These are phyloP conservation scores for Setipinna tenuifilis DNA, from an alignment of 2,797 vertebrate genomes.

Conservation along the genomic window DNA sequence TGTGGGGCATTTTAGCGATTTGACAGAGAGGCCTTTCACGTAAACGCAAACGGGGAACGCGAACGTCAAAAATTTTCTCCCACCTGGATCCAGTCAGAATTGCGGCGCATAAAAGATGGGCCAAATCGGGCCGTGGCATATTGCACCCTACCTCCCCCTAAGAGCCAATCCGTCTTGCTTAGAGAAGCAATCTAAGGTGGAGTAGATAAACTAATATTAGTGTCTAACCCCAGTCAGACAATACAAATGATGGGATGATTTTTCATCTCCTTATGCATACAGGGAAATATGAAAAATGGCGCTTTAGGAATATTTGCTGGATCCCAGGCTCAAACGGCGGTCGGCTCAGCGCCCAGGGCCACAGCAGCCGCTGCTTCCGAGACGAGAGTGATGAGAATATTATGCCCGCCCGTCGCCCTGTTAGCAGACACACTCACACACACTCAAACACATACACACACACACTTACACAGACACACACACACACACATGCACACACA, in stretches of 20 bases:
- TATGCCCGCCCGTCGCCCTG: slow-evolving; percentile 92
- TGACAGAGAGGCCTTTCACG: slow-evolving; percentile 65
- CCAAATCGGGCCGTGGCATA: slow-evolving; percentile 93
- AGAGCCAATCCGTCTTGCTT: slow-evolving; percentile 96
- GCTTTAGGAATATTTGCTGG: slow-evolving; percentile 94
- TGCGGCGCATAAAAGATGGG: slow-evolving; percentile 90
- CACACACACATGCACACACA: slow-evolving; percentile 25
- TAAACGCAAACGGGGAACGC: slow-evolving; percentile 62
- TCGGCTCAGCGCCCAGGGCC: slow-evolving; percentile 93
- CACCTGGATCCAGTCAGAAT: slow-evolving; percentile 81
- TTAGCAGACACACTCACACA: slow-evolving; percentile 64
- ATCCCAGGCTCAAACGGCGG: slow-evolving; percentile 89
- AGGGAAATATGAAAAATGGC: slow-evolving; percentile 98
- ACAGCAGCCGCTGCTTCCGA: slow-evolving; percentile 83
- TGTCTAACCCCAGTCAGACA: slow-evolving; percentile 99
- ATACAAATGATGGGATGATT: slow-evolving; percentile 97
- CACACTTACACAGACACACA: slow-evolving; percentile 60
- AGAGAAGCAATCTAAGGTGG: slow-evolving; percentile 92
- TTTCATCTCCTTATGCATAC: slow-evolving; percentile 99
- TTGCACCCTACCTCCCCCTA: slow-evolving; percentile 86
- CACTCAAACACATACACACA: slow-evolving; percentile 38
- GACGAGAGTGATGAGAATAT: slow-evolving; percentile 99
- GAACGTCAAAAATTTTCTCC: slow-evolving; percentile 50
- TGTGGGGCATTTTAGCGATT: neutral
- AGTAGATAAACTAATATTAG: slow-evolving; percentile 99